Evolutionary conservation across 2,888 invertebrate species (phyloP).

Genomic region (Cordilura impudica): DNA sequence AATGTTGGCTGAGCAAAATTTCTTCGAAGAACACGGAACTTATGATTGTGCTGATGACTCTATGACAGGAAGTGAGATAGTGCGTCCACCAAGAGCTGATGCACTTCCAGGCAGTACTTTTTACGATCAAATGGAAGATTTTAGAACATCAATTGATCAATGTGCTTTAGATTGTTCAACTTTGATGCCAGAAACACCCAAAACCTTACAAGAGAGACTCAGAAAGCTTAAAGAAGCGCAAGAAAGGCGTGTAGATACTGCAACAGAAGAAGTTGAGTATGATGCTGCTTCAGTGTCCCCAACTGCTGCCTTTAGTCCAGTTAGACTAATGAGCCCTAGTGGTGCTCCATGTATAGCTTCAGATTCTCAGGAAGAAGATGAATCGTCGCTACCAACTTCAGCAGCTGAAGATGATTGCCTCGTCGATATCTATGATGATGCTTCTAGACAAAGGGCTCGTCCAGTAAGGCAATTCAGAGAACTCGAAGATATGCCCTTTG

Average conservation of each 20-base stretch:
- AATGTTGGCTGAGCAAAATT: background rate
- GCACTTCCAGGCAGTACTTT: background rate
- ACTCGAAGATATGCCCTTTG: slow-evolving; percentile 52
- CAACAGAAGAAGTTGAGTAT: background rate
- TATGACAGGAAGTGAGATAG: background rate
- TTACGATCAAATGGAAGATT: slow-evolving; percentile 29
- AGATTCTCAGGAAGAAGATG: background rate
- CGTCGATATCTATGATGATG: slow-evolving; percentile 7
- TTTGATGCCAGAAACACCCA: slow-evolving; percentile 30
- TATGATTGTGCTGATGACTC: background rate
- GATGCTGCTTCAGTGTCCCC: background rate
- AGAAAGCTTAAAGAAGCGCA: slow-evolving; percentile 29
- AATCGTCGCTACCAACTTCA: background rate
- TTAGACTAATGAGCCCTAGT: slow-evolving; percentile 25
- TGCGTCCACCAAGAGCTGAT: background rate
- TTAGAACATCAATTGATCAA: background rate
- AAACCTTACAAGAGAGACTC: slow-evolving; percentile 24
- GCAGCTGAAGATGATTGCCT: background rate
- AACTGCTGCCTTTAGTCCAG: background rate
- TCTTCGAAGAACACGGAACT: background rate
- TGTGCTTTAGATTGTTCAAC: slow-evolving; percentile 13
- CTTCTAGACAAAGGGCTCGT: background rate
- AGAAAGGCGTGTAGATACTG: background rate
- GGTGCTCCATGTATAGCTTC: background rate
- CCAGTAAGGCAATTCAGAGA: slow-evolving; percentile 27